phyloP scores from a whole-genome alignment of 2,888 invertebrate species.

The Cheilosia pagana region DNA sequence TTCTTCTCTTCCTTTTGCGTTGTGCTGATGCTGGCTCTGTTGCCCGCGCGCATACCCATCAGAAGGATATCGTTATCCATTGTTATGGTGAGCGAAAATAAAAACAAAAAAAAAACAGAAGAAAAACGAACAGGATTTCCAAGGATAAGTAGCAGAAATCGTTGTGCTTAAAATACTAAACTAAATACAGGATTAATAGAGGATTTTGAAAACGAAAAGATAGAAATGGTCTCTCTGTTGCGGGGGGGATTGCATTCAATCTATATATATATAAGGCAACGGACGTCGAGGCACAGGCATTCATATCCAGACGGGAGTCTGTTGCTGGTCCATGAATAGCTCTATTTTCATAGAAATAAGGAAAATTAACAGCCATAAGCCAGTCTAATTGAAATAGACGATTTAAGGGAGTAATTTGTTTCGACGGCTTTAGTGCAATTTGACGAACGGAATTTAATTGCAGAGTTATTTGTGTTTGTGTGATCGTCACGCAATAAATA shows the following conservation, averaged over 20 bases:
- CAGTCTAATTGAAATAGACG: slow-evolving; percentile 63
- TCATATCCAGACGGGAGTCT: neutral
- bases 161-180: slow-evolving; percentile 74
- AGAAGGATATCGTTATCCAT: slow-evolving; percentile 2
- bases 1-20: slow-evolving; percentile 3
- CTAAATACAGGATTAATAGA: slow-evolving; percentile 74
- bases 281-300: neutral
- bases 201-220: slow-evolving; percentile 69
- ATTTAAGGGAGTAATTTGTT: slow-evolving; percentile 63
- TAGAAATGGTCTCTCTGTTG: slow-evolving; percentile 29
- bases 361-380: slow-evolving; percentile 65
- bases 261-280: slow-evolving; percentile 42
- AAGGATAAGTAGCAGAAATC: slow-evolving; percentile 74
- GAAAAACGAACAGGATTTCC: slow-evolving; percentile 42
- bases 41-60: slow-evolving; percentile 8
- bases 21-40: slow-evolving; percentile 13
- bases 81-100: slow-evolving; percentile 21
- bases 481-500: neutral
- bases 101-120: neutral
- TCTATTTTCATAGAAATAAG: slow-evolving; percentile 58
- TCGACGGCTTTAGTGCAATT: slow-evolving; percentile 63
- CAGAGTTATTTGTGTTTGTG: slow-evolving; percentile 12
- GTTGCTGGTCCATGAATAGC: slow-evolving; percentile 41
- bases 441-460: slow-evolving; percentile 64
- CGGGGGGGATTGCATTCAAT: slow-evolving; percentile 60